Evolutionary conservation across 1,140 invertebrate species (phyloP), one percentile per base, ranked within the genome.

Genomic region (Drosophila melanica): DNA sequence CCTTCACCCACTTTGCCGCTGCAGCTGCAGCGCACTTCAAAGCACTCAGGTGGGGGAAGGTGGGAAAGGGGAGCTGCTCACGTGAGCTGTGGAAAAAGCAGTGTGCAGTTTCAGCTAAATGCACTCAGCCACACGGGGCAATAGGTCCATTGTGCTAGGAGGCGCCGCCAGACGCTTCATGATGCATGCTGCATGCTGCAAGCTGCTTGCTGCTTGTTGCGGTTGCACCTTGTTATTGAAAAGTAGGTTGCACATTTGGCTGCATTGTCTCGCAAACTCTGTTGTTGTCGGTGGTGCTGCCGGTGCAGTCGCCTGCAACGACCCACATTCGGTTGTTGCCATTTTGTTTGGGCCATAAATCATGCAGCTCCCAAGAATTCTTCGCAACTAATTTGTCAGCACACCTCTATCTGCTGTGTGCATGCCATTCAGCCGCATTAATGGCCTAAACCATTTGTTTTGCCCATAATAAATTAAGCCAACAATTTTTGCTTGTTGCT

Each of bases 91-190:
- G 72, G 67, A 81, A 71, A 75, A 78, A 65, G 60, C 47, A 68
- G 73, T 60, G 79, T 89, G 84, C n/a, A n/a, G n/a, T 79, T 84
- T 89, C 84, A 87, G 84, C 82, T 89, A 89, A 87, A 87, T 87
- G 84, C 82, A 87, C 84, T 87, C 82, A 84, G 75, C 73, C 84
- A 71, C 54, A 50, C 47, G 48, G 68, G 75, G 59, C 59, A 35
- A 39, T 42, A 41, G 35, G 47, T 73, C 47, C 55, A 60, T 77
- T 74, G 64, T 78, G 41, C 18, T 47, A 23, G 20, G 20, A 23
- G 20, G 20, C 20, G 20, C 20, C 20, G 20, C 20, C 20, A 23
- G 20, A 23, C 20, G 20, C 3, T 23, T 11, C 27, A 23, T 41
- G 37, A 44, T 62, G 27, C 60, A 27, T 48, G 35, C 35, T 48